Evolutionary conservation across 2,888 invertebrate species (phyloP).

Genomic region (Agrotis puta): DNA sequence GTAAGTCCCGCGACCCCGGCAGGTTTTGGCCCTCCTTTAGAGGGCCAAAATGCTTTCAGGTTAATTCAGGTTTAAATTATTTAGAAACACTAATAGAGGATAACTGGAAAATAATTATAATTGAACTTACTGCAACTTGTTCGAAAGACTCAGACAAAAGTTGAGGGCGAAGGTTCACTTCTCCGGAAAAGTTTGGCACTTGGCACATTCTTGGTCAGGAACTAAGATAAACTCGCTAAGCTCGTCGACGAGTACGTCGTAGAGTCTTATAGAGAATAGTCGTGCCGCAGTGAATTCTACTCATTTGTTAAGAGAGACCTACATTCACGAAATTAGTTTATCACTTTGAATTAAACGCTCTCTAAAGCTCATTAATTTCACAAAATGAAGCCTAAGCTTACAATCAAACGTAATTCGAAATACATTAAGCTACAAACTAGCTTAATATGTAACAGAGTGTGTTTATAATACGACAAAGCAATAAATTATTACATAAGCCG

Average conservation of each 20-base stretch:
- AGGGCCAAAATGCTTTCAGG: too few species aligned
- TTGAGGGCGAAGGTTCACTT: neutral
- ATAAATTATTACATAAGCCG: conserved; percentile 72
- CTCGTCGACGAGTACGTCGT: too few species aligned
- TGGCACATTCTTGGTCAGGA: neutral
- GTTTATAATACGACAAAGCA: conserved; percentile 58
- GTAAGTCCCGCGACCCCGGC: too few species aligned
- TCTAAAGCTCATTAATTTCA: conserved; percentile 13
- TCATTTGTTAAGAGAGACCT: neutral
- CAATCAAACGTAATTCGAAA: conserved; percentile 21
- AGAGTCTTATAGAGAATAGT: too few species aligned
- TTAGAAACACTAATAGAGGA: too few species aligned
- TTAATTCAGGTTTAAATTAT: too few species aligned
- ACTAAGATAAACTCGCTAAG: neutral
- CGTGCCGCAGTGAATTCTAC: neutral
- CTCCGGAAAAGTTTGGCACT: neutral
- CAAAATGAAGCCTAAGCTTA: conserved; percentile 17
- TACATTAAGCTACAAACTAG: conserved; percentile 47
- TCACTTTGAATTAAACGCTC: neutral
- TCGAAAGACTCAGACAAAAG: neutral
- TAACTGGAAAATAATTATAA: too few species aligned
- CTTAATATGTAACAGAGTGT: conserved; percentile 46
- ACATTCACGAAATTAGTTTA: neutral
- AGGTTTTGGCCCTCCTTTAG: too few species aligned
- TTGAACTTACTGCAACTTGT: neutral